Base-by-base conservation (phyloP, 2,888 invertebrate species). In the Cylindroiulus punctatus region DNA sequence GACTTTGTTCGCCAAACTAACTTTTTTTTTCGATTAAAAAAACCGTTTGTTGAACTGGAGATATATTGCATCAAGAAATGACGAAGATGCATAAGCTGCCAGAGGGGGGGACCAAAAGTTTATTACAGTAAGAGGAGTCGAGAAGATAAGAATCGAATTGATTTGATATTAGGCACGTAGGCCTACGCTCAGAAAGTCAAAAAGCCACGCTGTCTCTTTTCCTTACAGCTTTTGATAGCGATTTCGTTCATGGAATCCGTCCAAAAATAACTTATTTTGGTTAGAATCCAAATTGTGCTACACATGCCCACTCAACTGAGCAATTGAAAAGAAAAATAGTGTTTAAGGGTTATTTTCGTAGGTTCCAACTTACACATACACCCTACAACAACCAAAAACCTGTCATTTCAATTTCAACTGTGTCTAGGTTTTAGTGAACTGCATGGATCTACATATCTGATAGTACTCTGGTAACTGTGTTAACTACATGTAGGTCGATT, bases 221-320 rank as follows among this genome's bases (percentile, higher is more conserved):
- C 30, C 14, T 65, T 26, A 0, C 3, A 3, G 14, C 76, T 76
- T 76, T 76, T 76, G 76, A 76, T 76, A 76, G 14, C 65, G 14
- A 30, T 30, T 32, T 76, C 32, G 26, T 76, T 76, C 76, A 17
- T 76, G 30, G 32, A 76, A 76, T 76, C 30, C 76, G 32, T 30
- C 76, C 76, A 76, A 32, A 76, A 76, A 76, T 76, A 76, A 76
- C 30, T 32, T 52, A 52, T 76, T 76, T 76, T 76, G 76, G 76
- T 76, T 14, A 32, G 76, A 76, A 30, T 76, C 76, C 76, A 76
- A 76, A 76, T 76, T 76, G 26, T 76, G 76, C 30, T 76, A 76
- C 10, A 30, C 10, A 76, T 17, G 76, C 76, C 7, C 76, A 76
- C 76, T 76, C 76, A 30, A 17, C 14, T 76, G 76, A 76, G 30